Evolutionary conservation across 2,113 vertebrate genomes (phyloP).

Genomic region (Orientallactaga bullata): DNA sequence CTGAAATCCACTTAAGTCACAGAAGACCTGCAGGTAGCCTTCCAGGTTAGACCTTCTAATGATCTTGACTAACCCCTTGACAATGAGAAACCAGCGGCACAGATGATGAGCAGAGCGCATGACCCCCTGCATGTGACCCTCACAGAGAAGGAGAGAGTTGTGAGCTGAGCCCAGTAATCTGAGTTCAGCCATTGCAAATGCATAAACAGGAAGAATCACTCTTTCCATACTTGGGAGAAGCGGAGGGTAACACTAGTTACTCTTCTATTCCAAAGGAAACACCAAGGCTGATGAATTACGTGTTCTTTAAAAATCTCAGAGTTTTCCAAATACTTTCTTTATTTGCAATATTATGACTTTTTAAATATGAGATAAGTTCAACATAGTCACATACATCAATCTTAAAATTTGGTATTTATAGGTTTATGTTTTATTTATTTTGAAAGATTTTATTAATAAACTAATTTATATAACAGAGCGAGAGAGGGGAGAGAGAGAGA

Average conservation of each 20-base stretch:
- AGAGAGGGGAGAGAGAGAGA: too few relatives aligned
- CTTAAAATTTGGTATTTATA: conserved; percentile 51
- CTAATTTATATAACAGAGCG: too few relatives aligned
- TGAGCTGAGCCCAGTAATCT: background rate
- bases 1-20: background rate
- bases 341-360: background rate
- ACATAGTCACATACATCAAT: background rate
- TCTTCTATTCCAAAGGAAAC: background rate
- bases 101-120: background rate
- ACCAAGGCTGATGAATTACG: background rate
- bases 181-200: background rate
- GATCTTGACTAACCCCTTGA: conserved; percentile 11
- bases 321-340: conserved; percentile 1
- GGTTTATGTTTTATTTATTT: too few relatives aligned
- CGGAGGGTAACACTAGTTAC: background rate
- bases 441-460: too few relatives aligned
- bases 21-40: background rate
- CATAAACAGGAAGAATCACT: background rate
- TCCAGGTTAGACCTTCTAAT: conserved; percentile 19
- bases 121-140: conserved; percentile 15
- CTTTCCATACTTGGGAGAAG: background rate
- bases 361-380: conserved; percentile 12
- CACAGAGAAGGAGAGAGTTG: background rate
- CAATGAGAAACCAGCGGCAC: background rate
- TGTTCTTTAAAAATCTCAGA: background rate